Evolutionary conservation across 2,113 vertebrate genomes (phyloP), one percentile per base, ranked within the genome.

Genomic region (mouse (Mus musculus)): DNA sequence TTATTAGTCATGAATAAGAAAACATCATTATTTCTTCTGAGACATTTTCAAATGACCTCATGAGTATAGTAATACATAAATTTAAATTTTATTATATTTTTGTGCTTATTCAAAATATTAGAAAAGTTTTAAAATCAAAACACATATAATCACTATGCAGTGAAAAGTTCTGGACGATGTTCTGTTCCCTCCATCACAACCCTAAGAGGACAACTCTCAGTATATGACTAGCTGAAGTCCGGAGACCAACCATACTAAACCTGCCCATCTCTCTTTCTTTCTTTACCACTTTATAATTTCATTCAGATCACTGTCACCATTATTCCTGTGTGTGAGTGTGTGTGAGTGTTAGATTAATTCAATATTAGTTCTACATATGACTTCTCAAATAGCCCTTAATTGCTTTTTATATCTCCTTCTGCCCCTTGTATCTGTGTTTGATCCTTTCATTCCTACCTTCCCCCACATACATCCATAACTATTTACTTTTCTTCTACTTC

Each of bases 1-100:
- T 98, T 96, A 30, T 96, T 98, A 95, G 54, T 85, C 78, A 93
- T 94, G 85, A 97, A 94, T 97, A 96, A 88, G 65, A 96, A 90
- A 78, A 67, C 72, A 52, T 96, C 26, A 96, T 93, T 97, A 92
- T 96, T 96, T 96, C 89, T 90, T 93, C 59, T 88, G 30, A 93
- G 94, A 93, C 85, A 49, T 39, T 84, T 93, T 65, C 59, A 88
- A 28, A 56, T 28, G 63, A 63, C 28, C 33, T 10, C 75, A 33
- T 12, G 28, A 36, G 56, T 59, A 95, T 76, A 7, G 3, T 16
- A 36, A 72, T 49, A 26, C 0, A 49, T 26, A 42, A 4, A 4
- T 71, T 59, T 52, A 75, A 84, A 89, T 39, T 13, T 39, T 3
- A 88, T 36, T 13, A 81, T 7, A 6, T 88, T 91, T 78, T 59